Base-by-base conservation (phyloP, 2,888 invertebrate genomes). In the Hydroisotoma schaefferi region DNA sequence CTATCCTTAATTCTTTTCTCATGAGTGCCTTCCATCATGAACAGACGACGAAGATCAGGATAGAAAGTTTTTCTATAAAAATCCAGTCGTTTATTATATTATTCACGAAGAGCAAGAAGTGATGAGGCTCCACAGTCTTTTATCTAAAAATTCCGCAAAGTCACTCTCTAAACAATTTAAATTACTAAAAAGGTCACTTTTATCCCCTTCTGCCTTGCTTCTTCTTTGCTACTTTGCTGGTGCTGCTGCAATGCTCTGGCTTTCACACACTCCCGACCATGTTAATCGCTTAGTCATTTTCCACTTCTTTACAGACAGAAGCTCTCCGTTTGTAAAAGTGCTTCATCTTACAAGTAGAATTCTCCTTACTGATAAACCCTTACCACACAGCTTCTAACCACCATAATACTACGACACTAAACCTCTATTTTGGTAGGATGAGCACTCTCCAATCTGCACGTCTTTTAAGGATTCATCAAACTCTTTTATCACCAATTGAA, bases 131-230 rank as follows among this genome's bases (percentile, higher is more conserved):
- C 52, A 52, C 29, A 56, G 51, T 67, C 67, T 62, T 67, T 67
- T 67, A 67, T 67, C n/a, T 57, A 64, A 57, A 58, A 67, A 67
- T 67, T 67, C 67, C 67, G 67, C 67, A 64, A 67, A 67, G 67
- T 67, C 67, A 67, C 64, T 67, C 67, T 67, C 67, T 64, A 62
- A 67, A 67, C 64, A 67, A 67, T 67, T 67, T 64, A 65, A 49
- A 62, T 58, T 64, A 67, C 64, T 64, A 67, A 67, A 67, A 67
- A 65, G 67, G 64, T 65, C 64, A 64, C 64, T 62, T 53, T 59
- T 29, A 49, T 37, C n/a, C 53, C 46, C 40, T 33, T 28, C 29
- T 52, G 47, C 43, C 37, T 22, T 53, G 43, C 49, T 58, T 26
- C 26, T 61, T 37, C 46, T 52, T 59, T 52, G 48, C 56, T 59